These are phyloP conservation scores for Lutraria rhynchaena DNA, from an alignment of 1,140 invertebrate species.

Conservation along the genomic window DNA sequence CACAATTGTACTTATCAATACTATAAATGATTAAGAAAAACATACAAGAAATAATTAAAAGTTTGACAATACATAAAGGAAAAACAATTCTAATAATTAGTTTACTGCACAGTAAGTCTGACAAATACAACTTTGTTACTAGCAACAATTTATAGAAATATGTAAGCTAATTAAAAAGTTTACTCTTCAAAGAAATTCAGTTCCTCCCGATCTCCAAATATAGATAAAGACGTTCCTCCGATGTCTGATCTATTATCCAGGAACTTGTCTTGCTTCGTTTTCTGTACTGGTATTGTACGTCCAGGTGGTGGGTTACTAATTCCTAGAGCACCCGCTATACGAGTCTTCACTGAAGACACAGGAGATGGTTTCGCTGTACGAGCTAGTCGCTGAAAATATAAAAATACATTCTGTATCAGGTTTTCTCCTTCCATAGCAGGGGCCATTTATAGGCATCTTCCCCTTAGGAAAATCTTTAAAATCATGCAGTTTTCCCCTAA, in stretches of 20 bases:
- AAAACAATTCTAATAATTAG: too few relatives aligned
- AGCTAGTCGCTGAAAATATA: slow-evolving; percentile 5
- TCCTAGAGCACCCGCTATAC: slow-evolving; percentile 82
- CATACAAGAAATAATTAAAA: too few relatives aligned
- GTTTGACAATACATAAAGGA: too few relatives aligned
- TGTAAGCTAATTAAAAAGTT: slow-evolving; percentile 33
- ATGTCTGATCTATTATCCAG: slow-evolving; percentile 62
- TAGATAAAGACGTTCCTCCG: slow-evolving; percentile 81
- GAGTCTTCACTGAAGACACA: slow-evolving; percentile 77
- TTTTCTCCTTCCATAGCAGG: background rate
- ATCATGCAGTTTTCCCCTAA: too few relatives aligned
- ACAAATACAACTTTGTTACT: too few relatives aligned
- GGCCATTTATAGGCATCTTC: too few relatives aligned
- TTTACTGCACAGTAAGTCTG: too few relatives aligned
- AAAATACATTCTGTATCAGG: too few relatives aligned
- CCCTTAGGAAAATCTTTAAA: too few relatives aligned
- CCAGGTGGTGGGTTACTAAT: slow-evolving; percentile 78
- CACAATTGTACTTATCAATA: too few relatives aligned
- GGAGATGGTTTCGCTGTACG: slow-evolving; percentile 42
- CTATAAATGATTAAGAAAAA: too few relatives aligned
- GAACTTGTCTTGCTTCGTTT: slow-evolving; percentile 67
- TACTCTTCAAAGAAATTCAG: slow-evolving; percentile 83
- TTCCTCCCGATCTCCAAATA: slow-evolving; percentile 86
- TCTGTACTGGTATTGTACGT: slow-evolving; percentile 80
- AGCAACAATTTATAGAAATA: too few relatives aligned